Conservation (phyloP, 2,113 vertebrate species). For the Grallaria varia region DNA sequence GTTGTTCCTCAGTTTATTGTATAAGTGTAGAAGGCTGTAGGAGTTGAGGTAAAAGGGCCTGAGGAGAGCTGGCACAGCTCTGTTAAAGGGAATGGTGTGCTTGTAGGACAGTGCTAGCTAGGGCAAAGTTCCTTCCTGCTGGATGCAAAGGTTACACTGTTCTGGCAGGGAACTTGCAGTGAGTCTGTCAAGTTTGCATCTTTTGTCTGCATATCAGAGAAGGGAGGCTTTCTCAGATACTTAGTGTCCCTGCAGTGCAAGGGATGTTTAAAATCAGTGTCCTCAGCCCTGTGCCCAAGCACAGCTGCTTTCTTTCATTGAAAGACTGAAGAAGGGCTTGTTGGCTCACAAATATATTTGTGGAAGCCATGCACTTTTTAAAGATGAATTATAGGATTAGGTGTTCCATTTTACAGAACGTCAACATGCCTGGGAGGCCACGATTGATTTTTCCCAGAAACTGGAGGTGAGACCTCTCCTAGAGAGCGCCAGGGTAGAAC, state of each 20-base stretch:
- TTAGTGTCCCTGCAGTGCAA: background rate
- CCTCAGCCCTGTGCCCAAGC: background rate
- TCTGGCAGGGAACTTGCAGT: background rate
- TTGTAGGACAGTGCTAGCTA: background rate
- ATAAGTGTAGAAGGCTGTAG: background rate
- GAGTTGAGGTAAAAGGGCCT: background rate
- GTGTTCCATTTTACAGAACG: background rate
- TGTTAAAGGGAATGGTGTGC: background rate
- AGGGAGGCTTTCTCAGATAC: background rate
- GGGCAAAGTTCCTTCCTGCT: background rate
- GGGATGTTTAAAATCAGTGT: background rate
- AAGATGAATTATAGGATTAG: background rate
- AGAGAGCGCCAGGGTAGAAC: rapidly evolving
- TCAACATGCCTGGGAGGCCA: background rate
- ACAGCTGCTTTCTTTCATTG: background rate
- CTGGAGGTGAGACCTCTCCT: background rate
- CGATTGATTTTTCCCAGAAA: background rate
- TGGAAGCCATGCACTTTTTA: background rate
- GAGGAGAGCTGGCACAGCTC: background rate
- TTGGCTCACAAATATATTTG: background rate
- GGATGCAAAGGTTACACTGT: background rate
- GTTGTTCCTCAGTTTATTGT: background rate
- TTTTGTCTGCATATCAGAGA: rapidly evolving
- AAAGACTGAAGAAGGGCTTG: background rate
- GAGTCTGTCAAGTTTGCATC: background rate